Percentiles rank a stretch among this genome's conserved stretches.
These are phyloP conservation scores for Lateolabrax maculatus DNA, from an alignment of 2,797 vertebrate genomes.

Conservation along the genomic window DNA sequence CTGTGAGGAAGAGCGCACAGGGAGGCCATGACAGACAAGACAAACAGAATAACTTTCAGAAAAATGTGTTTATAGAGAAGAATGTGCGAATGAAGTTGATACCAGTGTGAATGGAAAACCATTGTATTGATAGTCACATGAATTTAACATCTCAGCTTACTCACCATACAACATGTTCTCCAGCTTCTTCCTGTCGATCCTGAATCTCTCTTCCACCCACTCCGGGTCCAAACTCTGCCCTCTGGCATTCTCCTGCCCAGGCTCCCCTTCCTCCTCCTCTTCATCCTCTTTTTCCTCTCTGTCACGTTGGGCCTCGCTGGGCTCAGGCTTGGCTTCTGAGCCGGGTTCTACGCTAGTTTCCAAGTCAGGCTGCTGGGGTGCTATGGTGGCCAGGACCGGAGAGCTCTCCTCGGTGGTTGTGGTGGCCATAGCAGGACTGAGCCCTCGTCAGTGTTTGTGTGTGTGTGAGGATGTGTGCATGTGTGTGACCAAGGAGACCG, in stretches of 20 bases:
- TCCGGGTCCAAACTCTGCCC: constrained; percentile 76
- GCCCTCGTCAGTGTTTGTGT: constrained; percentile 77
- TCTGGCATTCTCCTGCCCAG: constrained; percentile 45
- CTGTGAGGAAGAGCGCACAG: constrained; percentile 15
- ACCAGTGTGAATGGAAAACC: not conserved
- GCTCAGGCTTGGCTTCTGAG: constrained; percentile 63
- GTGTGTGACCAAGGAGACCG: constrained; percentile 85
- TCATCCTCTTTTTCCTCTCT: constrained; percentile 68
- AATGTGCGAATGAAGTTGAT: constrained; percentile 1
- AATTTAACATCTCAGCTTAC: constrained; percentile 35
- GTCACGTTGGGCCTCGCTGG: constrained; percentile 47
- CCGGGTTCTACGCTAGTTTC: constrained; percentile 65
- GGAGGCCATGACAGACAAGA: constrained; percentile 9
- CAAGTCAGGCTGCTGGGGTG: constrained; percentile 71
- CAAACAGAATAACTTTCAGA: constrained; percentile 6
- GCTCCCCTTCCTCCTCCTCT: constrained; percentile 67
- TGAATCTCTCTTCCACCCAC: constrained; percentile 88
- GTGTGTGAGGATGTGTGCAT: constrained; percentile 64
- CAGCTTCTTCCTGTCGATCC: constrained; percentile 89
- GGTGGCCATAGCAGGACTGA: constrained; percentile 81
- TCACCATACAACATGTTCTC: constrained; percentile 87
- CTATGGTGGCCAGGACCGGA: constrained; percentile 51
- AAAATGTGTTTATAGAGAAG: not conserved
- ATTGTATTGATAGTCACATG: not conserved
- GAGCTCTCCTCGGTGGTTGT: constrained; percentile 69